Evolutionary conservation across 2,888 invertebrate genomes (phyloP), one percentile per base, ranked within the genome.

Genomic region (Drosophila flavopinicola): DNA sequence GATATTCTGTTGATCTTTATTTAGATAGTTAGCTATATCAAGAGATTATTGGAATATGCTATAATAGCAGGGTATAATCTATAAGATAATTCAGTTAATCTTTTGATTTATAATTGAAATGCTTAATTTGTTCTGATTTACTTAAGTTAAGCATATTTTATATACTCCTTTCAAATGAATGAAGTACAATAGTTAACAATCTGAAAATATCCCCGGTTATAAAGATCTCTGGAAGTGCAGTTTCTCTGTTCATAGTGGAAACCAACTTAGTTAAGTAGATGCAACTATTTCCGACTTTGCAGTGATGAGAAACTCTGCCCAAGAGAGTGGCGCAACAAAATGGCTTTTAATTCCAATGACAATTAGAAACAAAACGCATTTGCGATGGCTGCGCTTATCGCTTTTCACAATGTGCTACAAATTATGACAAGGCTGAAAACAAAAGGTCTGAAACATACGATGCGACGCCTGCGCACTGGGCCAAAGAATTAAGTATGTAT

Each of bases 331-430:
- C 75, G 37, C 39, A 11, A 67, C 51, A 25, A 59, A 79, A 48
- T 49, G 53, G 67, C 82, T 80, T 53, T 80, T 86, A 80, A 86
- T 75, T 80, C 38, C 53, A 74, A 78, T 80, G 87, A 86, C 87
- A 86, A 85, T 70, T 77, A 63, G 67, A 85, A 68, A 53, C 25
- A 37, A 54, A 48, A 65, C 41, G n/a, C 42, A 42, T 51, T 71
- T 35, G 24, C 51, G 23, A 37, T 38, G 25, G 24, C 51, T 53
- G 67, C 29, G n/a, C 57, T 78, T 57, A 82, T 51, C 6, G 33
- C 13, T 33, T 15, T 27, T 57, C 45, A 51, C 76, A 84, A 71
- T 66, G 65, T 61, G 74, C 64, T 53, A 70, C 66, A 64, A 78
- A 82, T 78, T 85, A 87, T 80, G 80, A 80, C 87, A 68, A 20